These are phyloP conservation scores for Hydrocynus forskahlii DNA, from an alignment of 2,797 vertebrate genomes.

Conservation along the genomic window DNA sequence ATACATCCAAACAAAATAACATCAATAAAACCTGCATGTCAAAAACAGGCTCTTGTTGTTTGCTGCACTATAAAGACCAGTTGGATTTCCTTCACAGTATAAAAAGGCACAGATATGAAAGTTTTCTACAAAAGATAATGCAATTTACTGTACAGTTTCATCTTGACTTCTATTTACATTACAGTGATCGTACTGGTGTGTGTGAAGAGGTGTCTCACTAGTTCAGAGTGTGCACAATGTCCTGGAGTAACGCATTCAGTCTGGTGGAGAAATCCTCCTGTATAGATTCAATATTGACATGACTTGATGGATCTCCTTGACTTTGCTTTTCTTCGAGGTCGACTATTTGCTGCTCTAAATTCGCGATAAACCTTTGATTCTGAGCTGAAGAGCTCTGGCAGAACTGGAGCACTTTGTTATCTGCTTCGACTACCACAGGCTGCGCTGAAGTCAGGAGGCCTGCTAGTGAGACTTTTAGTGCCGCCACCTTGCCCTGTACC, in stretches of 20 bases:
- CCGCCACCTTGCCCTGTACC: conserved; percentile 59
- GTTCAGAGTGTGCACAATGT: conserved; percentile 68
- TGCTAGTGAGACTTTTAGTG: conserved; percentile 66
- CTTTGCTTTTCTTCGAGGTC: conserved; percentile 62
- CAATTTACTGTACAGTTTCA: conserved; percentile 30
- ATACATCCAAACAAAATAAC: conserved; percentile 18
- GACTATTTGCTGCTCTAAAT: conserved; percentile 69
- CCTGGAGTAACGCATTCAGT: conserved; percentile 77
- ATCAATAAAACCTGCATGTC: conserved; percentile 44
- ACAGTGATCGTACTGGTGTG: conserved; percentile 12
- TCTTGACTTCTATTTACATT: conserved; percentile 53
- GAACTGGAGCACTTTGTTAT: conserved; percentile 66
- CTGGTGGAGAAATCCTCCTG: conserved; percentile 76
- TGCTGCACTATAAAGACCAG: background rate
- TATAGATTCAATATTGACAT: conserved; percentile 64
- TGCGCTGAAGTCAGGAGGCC: conserved; percentile 53
- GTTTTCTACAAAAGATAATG: conserved; percentile 48
- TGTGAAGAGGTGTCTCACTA: conserved; percentile 20
- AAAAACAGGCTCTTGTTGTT: conserved; percentile 29
- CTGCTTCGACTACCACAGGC: conserved; percentile 49
- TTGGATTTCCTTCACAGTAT: conserved; percentile 18
- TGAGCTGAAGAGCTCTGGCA: conserved; percentile 70
- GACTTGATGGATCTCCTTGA: conserved; percentile 34
- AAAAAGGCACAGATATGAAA: conserved; percentile 16
- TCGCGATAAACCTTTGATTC: conserved; percentile 66